Conservation (phyloP, 2,888 invertebrate genomes). For the Polylopha cassiicola region DNA sequence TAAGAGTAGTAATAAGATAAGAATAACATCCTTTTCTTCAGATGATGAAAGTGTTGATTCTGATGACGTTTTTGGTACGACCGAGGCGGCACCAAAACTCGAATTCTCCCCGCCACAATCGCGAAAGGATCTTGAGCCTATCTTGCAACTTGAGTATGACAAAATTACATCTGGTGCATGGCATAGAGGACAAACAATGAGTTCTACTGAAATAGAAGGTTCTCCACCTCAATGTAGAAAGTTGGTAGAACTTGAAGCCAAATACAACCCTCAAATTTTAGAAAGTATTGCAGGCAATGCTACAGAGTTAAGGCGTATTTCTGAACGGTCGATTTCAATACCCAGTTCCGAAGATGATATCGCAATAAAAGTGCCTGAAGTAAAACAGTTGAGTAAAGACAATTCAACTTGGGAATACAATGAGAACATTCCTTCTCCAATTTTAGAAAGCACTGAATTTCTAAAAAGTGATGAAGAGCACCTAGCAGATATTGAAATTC, state of each 20-base stretch:
- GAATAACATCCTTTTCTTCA: conserved; percentile 86
- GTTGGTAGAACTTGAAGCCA: conserved; percentile 79
- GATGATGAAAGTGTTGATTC: conserved; percentile 87
- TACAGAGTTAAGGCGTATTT: conserved; percentile 82
- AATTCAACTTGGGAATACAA: conserved; percentile 79
- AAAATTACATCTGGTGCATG: conserved; percentile 81
- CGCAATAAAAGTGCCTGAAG: conserved; percentile 76
- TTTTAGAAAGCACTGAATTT: conserved; percentile 78
- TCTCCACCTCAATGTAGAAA: conserved; percentile 85
- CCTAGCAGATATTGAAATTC: conserved; percentile 73
- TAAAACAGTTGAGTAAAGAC: conserved; percentile 68
- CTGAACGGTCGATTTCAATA: conserved; percentile 85
- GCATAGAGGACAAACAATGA: conserved; percentile 85
- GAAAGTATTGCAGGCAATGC: conserved; percentile 80
- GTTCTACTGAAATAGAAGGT: conserved; percentile 86
- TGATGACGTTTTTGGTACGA: conserved; percentile 86
- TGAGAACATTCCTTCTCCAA: conserved; percentile 80
- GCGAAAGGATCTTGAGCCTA: conserved; percentile 85
- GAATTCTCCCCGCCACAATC: conserved; percentile 87
- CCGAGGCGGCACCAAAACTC: conserved; percentile 84
- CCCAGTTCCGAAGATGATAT: conserved; percentile 86
- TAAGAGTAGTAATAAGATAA: conserved; percentile 81
- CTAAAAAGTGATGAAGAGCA: conserved; percentile 78
- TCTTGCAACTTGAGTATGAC: conserved; percentile 83
- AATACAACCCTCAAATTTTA: conserved; percentile 79